Evolutionary conservation across 2,797 vertebrate genomes (phyloP).

Genomic region (Diglossa cyanea): DNA sequence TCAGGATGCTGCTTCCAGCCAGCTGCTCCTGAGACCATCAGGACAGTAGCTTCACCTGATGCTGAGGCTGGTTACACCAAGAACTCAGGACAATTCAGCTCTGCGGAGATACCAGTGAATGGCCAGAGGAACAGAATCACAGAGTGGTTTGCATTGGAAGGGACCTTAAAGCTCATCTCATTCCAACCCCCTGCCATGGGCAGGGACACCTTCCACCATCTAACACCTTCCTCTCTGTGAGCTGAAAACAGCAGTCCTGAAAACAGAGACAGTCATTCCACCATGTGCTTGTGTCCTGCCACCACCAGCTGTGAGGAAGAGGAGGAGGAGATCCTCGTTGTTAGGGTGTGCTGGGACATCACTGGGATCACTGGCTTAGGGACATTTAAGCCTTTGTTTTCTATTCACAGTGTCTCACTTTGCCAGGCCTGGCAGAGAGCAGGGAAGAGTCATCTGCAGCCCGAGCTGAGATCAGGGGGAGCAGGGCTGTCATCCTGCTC

Average conservation of each 20-base stretch:
- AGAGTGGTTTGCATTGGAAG: not conserved
- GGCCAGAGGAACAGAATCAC: not conserved
- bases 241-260: not conserved
- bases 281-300: not conserved
- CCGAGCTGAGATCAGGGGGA: not conserved
- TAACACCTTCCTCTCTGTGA: not conserved
- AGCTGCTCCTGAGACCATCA: not conserved
- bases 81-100: not conserved
- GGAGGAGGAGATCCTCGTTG: not conserved
- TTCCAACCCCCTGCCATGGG: not conserved
- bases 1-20: not conserved
- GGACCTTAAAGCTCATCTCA: not conserved
- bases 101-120: not conserved
- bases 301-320: conserved; percentile 13
- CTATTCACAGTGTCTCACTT: not conserved
- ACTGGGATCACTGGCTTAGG: not conserved
- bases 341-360: conserved; percentile 1
- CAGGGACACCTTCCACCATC: not conserved
- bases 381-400: conserved; percentile 24
- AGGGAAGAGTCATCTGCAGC: not conserved
- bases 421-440: conserved; percentile 17
- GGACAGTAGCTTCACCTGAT: not conserved
- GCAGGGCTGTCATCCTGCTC: not conserved
- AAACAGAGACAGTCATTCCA: not conserved
- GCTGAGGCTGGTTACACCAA: not conserved